Evolutionary conservation across 2,888 invertebrate genomes (phyloP), one percentile per base, ranked within the genome.

Genomic region (Rhamphomyia laevipes): DNA sequence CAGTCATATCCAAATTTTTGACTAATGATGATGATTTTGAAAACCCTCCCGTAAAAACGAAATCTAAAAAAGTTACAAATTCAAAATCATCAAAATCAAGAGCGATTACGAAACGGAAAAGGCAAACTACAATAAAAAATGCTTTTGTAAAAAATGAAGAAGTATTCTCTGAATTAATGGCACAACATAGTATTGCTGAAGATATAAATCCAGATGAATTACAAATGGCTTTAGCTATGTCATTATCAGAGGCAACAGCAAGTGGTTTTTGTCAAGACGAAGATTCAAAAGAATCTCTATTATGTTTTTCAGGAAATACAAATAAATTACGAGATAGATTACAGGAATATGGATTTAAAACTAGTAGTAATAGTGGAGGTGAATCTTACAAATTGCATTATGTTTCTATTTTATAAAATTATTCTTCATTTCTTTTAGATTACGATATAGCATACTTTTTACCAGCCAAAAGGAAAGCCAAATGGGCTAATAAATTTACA

Each of bases 181-280:
- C 64, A 0, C 64, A 69, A 46, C 69, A 69, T 49, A 66, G 66
- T 46, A 48, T 63, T 6, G 61, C 59, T 0, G 70, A 70, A 46
- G 79, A 81, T 62, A 68, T 80, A 43, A 77, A 81, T 68, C 69
- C 78, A 0, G 80, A 82, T 57, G 78, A 84, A 56, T 66, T 83
- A 52, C 80, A 82, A 62, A 59, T 84, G 64, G 83, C 82, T 41
- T 70, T 84, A 56, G 81, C 81, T 13, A 62, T 84, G 50, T 82
- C 83, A 3, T 77, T 75, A 60, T 83, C 83, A 1, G 66, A 67
- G 52, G 57, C 59, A 0, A 63, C 68, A 43, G 56, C 53, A 30
- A 54, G 52, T 27, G 58, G 58, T 3, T 16, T 51, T 12, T 54
- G 51, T 11, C 49, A 58, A 0, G 50, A 57, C 11, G 33, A 58